Percentiles rank a stretch among this genome's conserved stretches.
Conservation (phyloP, 2,113 vertebrate species). For the Phaethornis superciliosus region DNA sequence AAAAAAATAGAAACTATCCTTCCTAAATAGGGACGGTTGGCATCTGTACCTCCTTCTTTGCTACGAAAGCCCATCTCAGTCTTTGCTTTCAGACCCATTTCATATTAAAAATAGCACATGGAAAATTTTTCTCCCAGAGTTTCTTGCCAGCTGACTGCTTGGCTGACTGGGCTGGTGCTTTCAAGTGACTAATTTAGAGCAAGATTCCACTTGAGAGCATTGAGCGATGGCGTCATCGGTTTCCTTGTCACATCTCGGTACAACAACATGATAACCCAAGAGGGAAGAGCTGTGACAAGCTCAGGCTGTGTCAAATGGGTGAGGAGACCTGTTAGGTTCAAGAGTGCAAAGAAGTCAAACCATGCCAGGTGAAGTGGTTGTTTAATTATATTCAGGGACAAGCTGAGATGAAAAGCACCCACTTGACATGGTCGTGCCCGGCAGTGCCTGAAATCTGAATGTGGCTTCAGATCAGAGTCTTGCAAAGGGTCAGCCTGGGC, state of each 20-base stretch:
- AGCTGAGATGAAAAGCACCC: background rate
- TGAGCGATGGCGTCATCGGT: background rate
- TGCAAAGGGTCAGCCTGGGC: background rate
- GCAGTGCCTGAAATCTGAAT: background rate
- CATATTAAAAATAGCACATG: slow-evolving; percentile 60
- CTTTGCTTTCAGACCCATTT: slow-evolving; percentile 49
- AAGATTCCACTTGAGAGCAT: background rate
- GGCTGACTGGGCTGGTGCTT: slow-evolving; percentile 3
- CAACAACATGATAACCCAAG: background rate
- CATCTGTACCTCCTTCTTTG: slow-evolving; percentile 16
- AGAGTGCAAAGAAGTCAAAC: fast-evolving
- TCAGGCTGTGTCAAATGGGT: fast-evolving
- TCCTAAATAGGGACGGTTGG: slow-evolving; percentile 57
- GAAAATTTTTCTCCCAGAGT: slow-evolving; percentile 69
- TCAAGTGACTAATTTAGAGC: slow-evolving; percentile 32
- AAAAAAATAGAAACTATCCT: background rate
- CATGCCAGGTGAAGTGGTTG: background rate
- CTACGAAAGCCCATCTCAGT: slow-evolving; percentile 44
- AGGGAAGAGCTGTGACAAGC: background rate
- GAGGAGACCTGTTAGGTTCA: background rate
- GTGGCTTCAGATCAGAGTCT: background rate
- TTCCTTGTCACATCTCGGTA: background rate
- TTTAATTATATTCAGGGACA: background rate
- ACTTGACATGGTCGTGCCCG: background rate
- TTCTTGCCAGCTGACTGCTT: slow-evolving; percentile 57